Conservation (phyloP, 2,888 invertebrate genomes). For the Diarsia mendica region DNA sequence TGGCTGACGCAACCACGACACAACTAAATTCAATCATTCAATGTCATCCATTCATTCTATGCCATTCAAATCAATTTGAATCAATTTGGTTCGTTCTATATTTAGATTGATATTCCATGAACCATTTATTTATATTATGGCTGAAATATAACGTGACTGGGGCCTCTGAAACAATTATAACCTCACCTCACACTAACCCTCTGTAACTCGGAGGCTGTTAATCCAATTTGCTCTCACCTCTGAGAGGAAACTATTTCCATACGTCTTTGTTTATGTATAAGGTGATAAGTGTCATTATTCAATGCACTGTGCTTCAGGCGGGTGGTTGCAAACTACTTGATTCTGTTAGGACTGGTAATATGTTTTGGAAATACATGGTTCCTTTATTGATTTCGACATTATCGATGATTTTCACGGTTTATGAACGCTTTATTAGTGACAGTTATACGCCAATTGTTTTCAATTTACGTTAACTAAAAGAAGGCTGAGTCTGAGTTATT, state of each 20-base stretch:
- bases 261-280: conserved; percentile 65
- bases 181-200: conserved; percentile 11
- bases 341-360: conserved; percentile 10
- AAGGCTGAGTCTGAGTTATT: no score
- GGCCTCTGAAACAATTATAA: conserved; percentile 32
- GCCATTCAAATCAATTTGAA: conserved; percentile 8
- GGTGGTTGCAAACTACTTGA: conserved; percentile 7
- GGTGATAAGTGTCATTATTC: conserved; percentile 68
- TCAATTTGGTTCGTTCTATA: conserved; percentile 11
- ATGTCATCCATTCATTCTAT: background rate
- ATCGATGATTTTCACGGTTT: background rate
- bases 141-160: background rate
- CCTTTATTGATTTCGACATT: background rate
- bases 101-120: conserved; percentile 10
- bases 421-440: no score
- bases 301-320: conserved; percentile 63
- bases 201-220: conserved; percentile 14
- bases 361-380: background rate
- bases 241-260: conserved; percentile 67
- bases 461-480: background rate
- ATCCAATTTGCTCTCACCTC: conserved; percentile 61
- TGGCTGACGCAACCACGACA: background rate
- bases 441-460: background rate
- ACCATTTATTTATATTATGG: background rate
- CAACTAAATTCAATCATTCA: background rate